These are phyloP conservation scores for Danaus melanippus DNA, from an alignment of 1,140 invertebrate species.

Conservation along the genomic window DNA sequence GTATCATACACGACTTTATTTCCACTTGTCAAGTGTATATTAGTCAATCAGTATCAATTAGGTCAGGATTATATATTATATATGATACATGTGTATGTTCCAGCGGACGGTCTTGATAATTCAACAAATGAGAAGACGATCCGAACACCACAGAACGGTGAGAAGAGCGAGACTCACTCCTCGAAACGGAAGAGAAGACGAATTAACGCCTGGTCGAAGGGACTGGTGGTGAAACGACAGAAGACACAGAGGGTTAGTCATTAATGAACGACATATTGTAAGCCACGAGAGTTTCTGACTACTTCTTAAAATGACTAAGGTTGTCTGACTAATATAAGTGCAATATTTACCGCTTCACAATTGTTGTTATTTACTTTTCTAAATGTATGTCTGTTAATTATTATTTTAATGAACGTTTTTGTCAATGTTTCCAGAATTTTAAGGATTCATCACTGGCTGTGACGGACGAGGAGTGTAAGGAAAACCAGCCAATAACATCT, in stretches of 20 bases:
- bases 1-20: too few relatives aligned
- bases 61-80: not conserved
- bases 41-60: too few relatives aligned
- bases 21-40: too few relatives aligned
- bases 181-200: constrained; percentile 59
- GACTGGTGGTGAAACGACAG: constrained; percentile 57
- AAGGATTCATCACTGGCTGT: constrained; percentile 53
- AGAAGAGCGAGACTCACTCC: constrained; percentile 46
- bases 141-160: constrained; percentile 48
- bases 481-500: constrained; percentile 69
- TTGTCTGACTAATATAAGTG: not conserved
- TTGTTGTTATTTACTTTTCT: too few relatives aligned
- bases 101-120: constrained; percentile 29
- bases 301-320: too few relatives aligned
- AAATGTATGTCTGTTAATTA: too few relatives aligned
- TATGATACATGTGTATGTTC: constrained; percentile 4
- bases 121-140: constrained; percentile 34
- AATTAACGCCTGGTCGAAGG: constrained; percentile 63
- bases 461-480: constrained; percentile 72
- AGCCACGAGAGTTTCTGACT: not conserved
- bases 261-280: constrained; percentile 18
- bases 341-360: too few relatives aligned
- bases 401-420: too few relatives aligned
- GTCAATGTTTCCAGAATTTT: constrained; percentile 37
- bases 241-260: constrained; percentile 49